These are phyloP conservation scores for Pollimyrus isidori DNA, from an alignment of 2,113 vertebrate genomes.

Conservation along the genomic window DNA sequence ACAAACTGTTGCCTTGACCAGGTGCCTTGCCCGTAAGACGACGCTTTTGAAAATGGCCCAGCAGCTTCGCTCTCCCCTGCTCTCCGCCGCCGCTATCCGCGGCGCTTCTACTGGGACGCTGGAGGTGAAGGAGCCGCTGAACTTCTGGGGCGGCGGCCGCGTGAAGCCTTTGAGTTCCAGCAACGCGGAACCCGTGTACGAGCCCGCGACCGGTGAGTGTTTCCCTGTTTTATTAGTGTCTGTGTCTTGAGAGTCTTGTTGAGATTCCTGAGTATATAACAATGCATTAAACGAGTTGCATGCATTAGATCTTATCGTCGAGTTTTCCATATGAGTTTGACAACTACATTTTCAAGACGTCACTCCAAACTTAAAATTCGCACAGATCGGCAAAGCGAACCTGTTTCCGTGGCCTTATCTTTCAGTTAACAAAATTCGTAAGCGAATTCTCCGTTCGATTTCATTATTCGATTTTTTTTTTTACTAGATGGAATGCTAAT, in stretches of 20 bases:
- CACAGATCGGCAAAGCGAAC: background rate
- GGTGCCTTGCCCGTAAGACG: background rate
- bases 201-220: slow-evolving; percentile 79
- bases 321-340: background rate
- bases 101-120: slow-evolving; percentile 59
- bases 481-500: background rate
- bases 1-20: background rate
- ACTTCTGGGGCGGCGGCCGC: slow-evolving; percentile 73
- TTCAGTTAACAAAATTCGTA: background rate
- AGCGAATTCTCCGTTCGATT: background rate
- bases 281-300: background rate
- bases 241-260: background rate
- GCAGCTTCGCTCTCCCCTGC: slow-evolving; percentile 33
- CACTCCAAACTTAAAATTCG: background rate
- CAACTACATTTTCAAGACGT: background rate
- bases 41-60: slow-evolving; percentile 48
- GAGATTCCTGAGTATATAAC: background rate
- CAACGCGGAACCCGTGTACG: slow-evolving; percentile 68
- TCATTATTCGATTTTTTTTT: background rate
- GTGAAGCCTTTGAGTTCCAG: slow-evolving; percentile 56
- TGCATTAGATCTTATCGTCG: background rate
- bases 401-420: background rate
- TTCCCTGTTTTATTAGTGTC: background rate
- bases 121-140: slow-evolving; percentile 64
- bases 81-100: slow-evolving; percentile 51